Base-by-base conservation (phyloP, 2,113 vertebrate species). In the Meles meles region DNA sequence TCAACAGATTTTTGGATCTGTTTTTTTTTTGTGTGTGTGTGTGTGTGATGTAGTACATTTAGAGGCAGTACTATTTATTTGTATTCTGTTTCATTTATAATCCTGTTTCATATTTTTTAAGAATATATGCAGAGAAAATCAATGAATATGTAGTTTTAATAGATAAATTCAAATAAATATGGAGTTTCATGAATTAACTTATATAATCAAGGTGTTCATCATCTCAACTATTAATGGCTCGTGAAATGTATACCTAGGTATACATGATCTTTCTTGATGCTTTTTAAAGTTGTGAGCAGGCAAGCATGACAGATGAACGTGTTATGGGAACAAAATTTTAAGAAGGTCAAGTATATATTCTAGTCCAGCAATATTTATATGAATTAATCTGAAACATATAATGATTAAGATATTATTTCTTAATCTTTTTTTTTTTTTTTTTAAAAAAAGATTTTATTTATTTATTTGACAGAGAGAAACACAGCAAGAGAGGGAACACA, bases 61-160 rank as follows among this genome's bases (percentile, higher is more conserved):
- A 87, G 86, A 84, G 63, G 80, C 10, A 63, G 29, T 80, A 80
- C 17, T 79, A 0, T 71, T 85, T 91, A 88, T 86, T 93, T 83
- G 11, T 34, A 63, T 76, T 84, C 23, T 59, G 29, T 96, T 96
- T 92, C 27, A 49, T 76, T 90, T 88, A 87, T 69, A 39, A 47
- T 95, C 80, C 34, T 95, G 69, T 76, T 94, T 95, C 25, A 11
- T 87, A 83, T 74, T 90, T 74, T 92, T 61, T 63, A 90, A 61
- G 47, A 92, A 52, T 59, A 90, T 76, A 82, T 82, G 3, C 14
- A 72, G 2, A 90, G 42, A 95, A 74, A 83, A 72, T 67, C 29
- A 89, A 42, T 39, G 29, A 76, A 29, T 37, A 18, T 9, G 42
- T 77, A 47, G 2, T 81, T 93, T 4, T 29, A 96, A 42, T 67